These are phyloP conservation scores for Oryzias dopingdopingensis DNA, from an alignment of 2,797 vertebrate species.

Conservation along the genomic window DNA sequence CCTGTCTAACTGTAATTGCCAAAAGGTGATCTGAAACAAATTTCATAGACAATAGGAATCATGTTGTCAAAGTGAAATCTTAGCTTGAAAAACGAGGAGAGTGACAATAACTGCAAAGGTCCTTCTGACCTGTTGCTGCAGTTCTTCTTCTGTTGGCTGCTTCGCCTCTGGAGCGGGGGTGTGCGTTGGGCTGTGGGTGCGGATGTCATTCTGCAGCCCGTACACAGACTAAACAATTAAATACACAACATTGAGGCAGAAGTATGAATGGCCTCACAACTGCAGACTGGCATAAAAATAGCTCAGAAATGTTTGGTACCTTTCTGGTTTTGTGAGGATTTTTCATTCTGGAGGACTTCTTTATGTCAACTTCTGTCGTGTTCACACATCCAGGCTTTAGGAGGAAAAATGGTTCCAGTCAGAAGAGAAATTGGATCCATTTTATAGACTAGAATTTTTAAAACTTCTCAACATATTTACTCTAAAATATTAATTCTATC, in stretches of 20 bases:
- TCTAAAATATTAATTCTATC: too few relatives aligned
- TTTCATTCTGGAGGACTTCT: conserved; percentile 98
- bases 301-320: conserved; percentile 71
- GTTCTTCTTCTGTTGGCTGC: conserved; percentile 91
- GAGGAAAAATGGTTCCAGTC: background rate
- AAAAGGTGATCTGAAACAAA: conserved; percentile 93
- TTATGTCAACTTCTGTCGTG: conserved; percentile 97
- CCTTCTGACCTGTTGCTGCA: conserved; percentile 86
- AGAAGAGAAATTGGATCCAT: background rate
- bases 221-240: conserved; percentile 86
- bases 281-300: conserved; percentile 3
- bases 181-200: conserved; percentile 94
- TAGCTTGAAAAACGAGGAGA: too few relatives aligned
- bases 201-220: conserved; percentile 93
- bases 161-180: conserved; percentile 88
- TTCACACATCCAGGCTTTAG: conserved; percentile 95
- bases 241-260: background rate
- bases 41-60: conserved; percentile 50
- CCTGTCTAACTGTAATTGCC: conserved; percentile 95
- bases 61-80: conserved; percentile 1
- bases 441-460: background rate
- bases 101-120: too few relatives aligned
- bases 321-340: conserved; percentile 99
- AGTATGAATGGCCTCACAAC: background rate
- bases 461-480: too few relatives aligned